Percentiles rank a stretch among this genome's conserved stretches.
phyloP scores from a whole-genome alignment of 2,113 vertebrate genomes.

The Gymnarchus niloticus region DNA sequence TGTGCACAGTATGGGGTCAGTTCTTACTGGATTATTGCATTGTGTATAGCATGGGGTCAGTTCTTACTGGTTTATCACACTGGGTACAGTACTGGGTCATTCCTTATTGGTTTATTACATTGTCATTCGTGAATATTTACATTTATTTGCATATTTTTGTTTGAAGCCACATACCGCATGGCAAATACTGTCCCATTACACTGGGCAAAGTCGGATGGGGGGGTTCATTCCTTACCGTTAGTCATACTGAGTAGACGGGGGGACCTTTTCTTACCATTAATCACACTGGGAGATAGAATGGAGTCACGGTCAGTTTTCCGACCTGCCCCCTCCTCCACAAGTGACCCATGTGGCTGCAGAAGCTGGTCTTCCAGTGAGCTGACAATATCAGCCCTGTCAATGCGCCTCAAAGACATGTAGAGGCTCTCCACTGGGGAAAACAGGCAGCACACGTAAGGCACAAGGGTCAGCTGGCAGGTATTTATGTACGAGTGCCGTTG shows the following conservation, averaged over 20 bases:
- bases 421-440: slow-evolving; percentile 74
- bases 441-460: neutral
- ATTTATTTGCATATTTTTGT: neutral
- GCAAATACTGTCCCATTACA: neutral
- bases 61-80: too few species aligned
- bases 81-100: neutral
- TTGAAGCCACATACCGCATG: neutral
- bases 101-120: neutral
- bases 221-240: neutral
- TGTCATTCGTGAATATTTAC: too few species aligned
- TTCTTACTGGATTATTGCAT: too few species aligned
- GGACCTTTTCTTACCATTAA: neutral
- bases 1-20: too few species aligned
- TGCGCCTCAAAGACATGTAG: slow-evolving; percentile 75
- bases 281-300: slow-evolving; percentile 43
- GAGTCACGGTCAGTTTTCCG: slow-evolving; percentile 67
- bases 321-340: slow-evolving; percentile 64
- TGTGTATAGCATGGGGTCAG: too few species aligned
- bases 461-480: neutral
- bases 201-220: neutral
- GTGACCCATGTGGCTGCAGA: slow-evolving; percentile 60
- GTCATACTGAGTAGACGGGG: neutral
- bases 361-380: slow-evolving; percentile 72
- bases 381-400: slow-evolving; percentile 84
- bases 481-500: neutral